Conservation (phyloP, 1,140 invertebrate species). For the Subanguina moxae region DNA sequence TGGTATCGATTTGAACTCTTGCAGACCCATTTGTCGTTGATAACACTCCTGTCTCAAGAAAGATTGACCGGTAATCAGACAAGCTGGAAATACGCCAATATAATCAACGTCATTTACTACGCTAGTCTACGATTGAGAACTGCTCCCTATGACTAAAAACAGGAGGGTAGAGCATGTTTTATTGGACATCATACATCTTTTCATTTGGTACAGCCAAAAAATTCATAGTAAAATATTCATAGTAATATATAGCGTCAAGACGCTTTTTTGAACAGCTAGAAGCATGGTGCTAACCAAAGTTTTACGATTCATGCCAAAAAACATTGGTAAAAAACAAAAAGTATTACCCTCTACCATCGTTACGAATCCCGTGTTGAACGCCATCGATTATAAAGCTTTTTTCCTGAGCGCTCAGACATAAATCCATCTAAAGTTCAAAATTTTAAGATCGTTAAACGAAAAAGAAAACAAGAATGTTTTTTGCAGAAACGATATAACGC, state of each 20-base stretch:
- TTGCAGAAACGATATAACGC: background rate
- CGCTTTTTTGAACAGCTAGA: too few species aligned
- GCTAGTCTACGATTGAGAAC: too few species aligned
- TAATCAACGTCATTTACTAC: too few species aligned
- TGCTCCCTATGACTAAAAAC: too few species aligned
- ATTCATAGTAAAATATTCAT: too few species aligned
- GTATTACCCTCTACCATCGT: conserved; percentile 29
- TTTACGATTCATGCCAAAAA: too few species aligned
- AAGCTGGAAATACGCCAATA: conserved; percentile 7
- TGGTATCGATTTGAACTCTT: conserved; percentile 24
- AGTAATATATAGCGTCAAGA: too few species aligned
- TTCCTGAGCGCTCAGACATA: conserved; percentile 25
- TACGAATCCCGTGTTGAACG: conserved; percentile 32
- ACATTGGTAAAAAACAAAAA: too few species aligned
- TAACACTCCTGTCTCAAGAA: conserved; percentile 27
- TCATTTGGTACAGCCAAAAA: too few species aligned
- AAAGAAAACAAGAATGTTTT: background rate
- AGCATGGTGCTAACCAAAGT: too few species aligned
- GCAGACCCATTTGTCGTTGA: conserved; percentile 29
- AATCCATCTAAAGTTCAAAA: conserved; percentile 10
- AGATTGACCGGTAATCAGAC: conserved; percentile 27
- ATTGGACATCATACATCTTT: too few species aligned
- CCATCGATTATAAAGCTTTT: conserved; percentile 37
- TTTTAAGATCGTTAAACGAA: background rate
- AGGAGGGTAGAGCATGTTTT: too few species aligned